These are phyloP conservation scores for Rhinoderma darwinii DNA, from an alignment of 2,113 vertebrate species.

Conservation along the genomic window DNA sequence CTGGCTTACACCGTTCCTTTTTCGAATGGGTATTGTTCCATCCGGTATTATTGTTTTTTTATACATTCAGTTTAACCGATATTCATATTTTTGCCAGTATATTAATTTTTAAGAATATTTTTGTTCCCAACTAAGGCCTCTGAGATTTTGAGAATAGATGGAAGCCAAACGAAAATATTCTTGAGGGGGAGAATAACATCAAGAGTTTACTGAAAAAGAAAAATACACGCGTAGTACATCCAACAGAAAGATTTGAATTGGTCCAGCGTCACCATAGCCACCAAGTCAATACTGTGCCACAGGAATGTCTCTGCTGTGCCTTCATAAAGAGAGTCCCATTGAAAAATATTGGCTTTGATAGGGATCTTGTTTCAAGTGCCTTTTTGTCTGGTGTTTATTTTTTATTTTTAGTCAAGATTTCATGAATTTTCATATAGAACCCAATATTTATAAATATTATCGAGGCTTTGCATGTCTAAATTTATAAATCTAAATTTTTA, in stretches of 20 bases:
- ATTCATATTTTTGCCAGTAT: not conserved
- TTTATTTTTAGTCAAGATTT: not conserved
- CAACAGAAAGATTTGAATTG: not conserved
- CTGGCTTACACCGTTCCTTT: too few relatives aligned
- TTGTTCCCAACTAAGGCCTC: not conserved
- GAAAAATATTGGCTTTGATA: slow-evolving; percentile 18
- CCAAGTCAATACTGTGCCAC: not conserved
- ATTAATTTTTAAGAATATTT: not conserved
- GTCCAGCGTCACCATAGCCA: not conserved
- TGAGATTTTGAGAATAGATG: not conserved
- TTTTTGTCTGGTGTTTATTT: not conserved
- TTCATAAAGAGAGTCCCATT: slow-evolving; percentile 7
- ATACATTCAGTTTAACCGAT: too few relatives aligned
- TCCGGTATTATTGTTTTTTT: too few relatives aligned
- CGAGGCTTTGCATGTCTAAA: not conserved
- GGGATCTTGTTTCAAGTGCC: not conserved
- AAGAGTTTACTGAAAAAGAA: not conserved
- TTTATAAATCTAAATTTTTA: not conserved
- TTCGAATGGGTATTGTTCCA: too few relatives aligned
- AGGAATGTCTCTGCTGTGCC: slow-evolving; percentile 19
- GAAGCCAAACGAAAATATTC: not conserved
- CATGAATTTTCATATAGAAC: not conserved
- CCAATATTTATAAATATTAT: not conserved
- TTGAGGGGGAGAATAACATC: not conserved
- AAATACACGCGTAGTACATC: not conserved